A percentile compares a stretch with the other conserved stretches of the same genome.
Conservation (phyloP, 2,797 vertebrate species). For the Cyprinella venusta region DNA sequence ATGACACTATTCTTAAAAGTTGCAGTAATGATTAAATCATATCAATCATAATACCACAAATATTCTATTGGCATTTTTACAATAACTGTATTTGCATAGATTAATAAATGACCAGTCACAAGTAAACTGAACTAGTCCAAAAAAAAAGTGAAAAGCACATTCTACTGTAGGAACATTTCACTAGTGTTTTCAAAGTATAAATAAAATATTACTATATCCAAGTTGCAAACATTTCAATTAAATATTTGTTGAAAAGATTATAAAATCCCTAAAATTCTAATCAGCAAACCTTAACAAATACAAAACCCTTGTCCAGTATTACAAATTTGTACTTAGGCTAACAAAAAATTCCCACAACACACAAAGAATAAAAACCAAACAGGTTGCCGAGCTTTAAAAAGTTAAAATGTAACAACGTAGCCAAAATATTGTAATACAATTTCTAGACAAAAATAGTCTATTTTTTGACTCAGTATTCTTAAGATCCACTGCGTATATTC, state of each 20-base stretch:
- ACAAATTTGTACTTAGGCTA: background rate
- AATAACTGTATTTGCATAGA: slow-evolving; percentile 36
- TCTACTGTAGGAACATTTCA: slow-evolving; percentile 11
- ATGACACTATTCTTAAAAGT: slow-evolving; percentile 11
- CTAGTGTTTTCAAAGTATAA: slow-evolving; percentile 26
- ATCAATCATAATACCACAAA: background rate
- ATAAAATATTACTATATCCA: slow-evolving; percentile 3
- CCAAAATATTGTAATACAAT: slow-evolving; percentile 3
- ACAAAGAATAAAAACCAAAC: background rate
- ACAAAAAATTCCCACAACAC: background rate
- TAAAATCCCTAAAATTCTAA: slow-evolving; percentile 1
- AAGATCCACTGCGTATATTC: background rate
- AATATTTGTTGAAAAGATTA: background rate
- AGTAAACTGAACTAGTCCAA: background rate
- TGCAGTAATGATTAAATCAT: background rate
- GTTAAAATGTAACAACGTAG: background rate
- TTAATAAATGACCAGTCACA: slow-evolving; percentile 9
- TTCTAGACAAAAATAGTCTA: background rate
- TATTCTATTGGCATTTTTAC: slow-evolving; percentile 1
- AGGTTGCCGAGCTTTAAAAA: background rate
- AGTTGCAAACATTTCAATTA: background rate
- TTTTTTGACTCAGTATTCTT: slow-evolving; percentile 2
- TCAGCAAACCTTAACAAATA: slow-evolving; percentile 1
- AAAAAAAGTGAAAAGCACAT: background rate
- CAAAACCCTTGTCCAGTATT: slow-evolving; percentile 14